Conservation (phyloP, 2,888 invertebrate genomes). For the Nymphalis c-album region DNA sequence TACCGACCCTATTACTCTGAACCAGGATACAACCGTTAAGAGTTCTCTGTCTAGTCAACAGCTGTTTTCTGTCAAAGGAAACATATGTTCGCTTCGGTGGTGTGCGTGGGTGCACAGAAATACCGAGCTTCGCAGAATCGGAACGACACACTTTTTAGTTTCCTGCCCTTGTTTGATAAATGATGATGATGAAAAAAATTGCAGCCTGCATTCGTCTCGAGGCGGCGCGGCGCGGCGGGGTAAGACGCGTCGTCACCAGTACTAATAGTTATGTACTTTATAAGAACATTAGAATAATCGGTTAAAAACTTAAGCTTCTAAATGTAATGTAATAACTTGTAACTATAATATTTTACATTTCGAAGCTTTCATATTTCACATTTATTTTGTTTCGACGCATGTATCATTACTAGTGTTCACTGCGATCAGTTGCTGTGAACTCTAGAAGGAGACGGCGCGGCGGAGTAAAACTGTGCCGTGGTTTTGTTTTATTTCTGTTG, state of each 20-base stretch:
- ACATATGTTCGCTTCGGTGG: constrained; percentile 45
- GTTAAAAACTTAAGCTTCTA: too few species aligned
- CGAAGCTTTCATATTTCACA: too few species aligned
- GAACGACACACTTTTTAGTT: constrained; percentile 36
- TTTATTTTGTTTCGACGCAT: too few species aligned
- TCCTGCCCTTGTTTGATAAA: constrained; percentile 31
- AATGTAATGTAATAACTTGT: too few species aligned
- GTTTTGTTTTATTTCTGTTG: constrained; percentile 32
- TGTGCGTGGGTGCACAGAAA: constrained; percentile 32
- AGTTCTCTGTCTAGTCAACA: constrained; percentile 47
- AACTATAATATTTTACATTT: too few species aligned
- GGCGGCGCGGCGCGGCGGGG: neutral
- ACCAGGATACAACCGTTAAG: constrained; percentile 37
- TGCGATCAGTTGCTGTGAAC: neutral
- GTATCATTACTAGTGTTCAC: neutral
- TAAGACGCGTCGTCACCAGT: neutral
- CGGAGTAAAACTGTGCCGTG: constrained; percentile 6
- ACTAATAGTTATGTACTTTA: too few species aligned
- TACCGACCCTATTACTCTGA: constrained; percentile 19
- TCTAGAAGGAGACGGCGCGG: neutral
- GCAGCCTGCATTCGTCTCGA: constrained; percentile 4
- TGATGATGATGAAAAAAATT: constrained; percentile 34
- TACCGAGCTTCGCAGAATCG: constrained; percentile 40
- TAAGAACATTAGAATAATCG: too few species aligned
- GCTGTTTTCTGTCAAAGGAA: constrained; percentile 57